Evolutionary conservation across 2,888 invertebrate species (phyloP).

Genomic region (Tiliacea citrago): DNA sequence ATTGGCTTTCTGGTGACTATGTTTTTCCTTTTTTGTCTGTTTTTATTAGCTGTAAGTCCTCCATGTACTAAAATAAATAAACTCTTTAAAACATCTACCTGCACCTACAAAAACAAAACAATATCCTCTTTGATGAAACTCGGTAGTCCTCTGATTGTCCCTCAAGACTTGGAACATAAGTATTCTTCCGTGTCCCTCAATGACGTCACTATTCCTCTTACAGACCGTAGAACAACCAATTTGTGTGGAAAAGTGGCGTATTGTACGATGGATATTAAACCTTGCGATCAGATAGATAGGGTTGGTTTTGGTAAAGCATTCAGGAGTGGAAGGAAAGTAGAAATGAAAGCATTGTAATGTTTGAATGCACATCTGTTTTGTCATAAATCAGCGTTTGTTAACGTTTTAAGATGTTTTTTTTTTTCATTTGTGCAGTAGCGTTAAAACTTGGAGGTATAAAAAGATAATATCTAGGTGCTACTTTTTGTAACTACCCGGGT

Average conservation of each 20-base stretch:
- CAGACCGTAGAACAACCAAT: conserved; percentile 49
- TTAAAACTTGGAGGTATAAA: background rate
- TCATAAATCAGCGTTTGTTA: conserved; percentile 5
- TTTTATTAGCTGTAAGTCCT: no score
- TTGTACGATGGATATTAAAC: conserved; percentile 2
- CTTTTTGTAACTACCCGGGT: background rate
- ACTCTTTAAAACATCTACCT: background rate
- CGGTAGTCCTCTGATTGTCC: conserved; percentile 7
- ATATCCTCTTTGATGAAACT: background rate
- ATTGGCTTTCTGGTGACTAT: no score
- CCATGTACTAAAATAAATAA: no score
- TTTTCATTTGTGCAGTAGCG: background rate
- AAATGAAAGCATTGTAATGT: conserved; percentile 12
- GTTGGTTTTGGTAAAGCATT: conserved; percentile 2
- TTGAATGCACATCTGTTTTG: conserved; percentile 28
- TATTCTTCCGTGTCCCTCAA: conserved; percentile 34
- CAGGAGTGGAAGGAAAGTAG: background rate
- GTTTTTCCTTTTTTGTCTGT: no score
- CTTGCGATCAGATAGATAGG: background rate
- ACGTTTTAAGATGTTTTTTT: background rate
- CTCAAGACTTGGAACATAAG: conserved; percentile 35
- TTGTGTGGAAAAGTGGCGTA: conserved; percentile 12
- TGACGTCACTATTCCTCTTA: conserved; percentile 31
- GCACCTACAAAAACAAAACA: background rate
- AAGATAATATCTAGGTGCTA: no score